Percentiles rank a stretch among this genome's conserved stretches.
Evolutionary conservation across 2,888 invertebrate species (phyloP).

Genomic region (Caenorhabditis sp.): DNA sequence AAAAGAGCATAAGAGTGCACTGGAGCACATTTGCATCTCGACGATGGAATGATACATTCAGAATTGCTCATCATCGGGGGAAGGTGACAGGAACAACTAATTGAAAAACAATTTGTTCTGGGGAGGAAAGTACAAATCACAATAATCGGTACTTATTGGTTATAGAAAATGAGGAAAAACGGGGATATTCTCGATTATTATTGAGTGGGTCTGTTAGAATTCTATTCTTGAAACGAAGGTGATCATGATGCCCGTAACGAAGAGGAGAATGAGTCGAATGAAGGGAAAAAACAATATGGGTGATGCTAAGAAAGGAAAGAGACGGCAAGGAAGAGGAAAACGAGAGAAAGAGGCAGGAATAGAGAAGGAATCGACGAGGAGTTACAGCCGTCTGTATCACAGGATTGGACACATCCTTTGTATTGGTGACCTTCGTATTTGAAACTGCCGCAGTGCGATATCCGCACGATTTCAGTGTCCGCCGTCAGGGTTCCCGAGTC

Average conservation of each 20-base stretch:
- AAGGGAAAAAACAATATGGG: constrained; percentile 1
- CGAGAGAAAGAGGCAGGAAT: constrained; percentile 20
- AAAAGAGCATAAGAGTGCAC: neutral
- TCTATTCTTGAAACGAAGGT: constrained; percentile 30
- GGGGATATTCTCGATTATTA: neutral
- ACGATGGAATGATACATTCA: neutral
- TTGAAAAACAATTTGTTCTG: constrained; percentile 8
- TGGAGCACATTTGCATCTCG: constrained; percentile 6
- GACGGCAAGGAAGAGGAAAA: constrained; percentile 9
- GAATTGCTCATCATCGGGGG: constrained; percentile 30
- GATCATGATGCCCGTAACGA: constrained; percentile 18
- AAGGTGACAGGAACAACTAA: neutral
- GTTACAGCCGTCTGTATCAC: constrained; percentile 82
- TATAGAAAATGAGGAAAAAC: neutral
- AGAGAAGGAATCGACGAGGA: constrained; percentile 52
- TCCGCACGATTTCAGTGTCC: constrained; percentile 95
- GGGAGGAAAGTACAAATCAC: constrained; percentile 48
- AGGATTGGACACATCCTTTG: constrained; percentile 79
- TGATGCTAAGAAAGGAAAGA: constrained; percentile 7
- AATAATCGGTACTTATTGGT: constrained; percentile 59
- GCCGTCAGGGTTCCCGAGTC: constrained; percentile 96
- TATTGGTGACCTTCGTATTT: constrained; percentile 86
- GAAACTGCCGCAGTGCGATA: constrained; percentile 98
- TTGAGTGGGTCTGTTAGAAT: neutral
- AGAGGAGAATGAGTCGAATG: constrained; percentile 24